A percentile compares a stretch with the other conserved stretches of the same genome.
Evolutionary conservation across 2,888 invertebrate genomes (phyloP).

Genomic region (Agrotis puta): DNA sequence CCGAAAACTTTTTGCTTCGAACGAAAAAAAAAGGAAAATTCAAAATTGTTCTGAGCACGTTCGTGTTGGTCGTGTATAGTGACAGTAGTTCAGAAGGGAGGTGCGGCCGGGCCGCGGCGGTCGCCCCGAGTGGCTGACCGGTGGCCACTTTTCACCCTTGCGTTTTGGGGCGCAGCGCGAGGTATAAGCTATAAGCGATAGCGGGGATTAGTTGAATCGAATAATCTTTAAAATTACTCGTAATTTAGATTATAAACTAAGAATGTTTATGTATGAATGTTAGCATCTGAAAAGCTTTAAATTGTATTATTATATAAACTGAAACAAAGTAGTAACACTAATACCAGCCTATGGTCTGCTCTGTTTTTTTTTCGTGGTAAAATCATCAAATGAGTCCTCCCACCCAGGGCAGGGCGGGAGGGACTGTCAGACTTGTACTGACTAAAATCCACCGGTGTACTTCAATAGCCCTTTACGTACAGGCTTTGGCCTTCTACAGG

Average conservation of each 20-base stretch:
- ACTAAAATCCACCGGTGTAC: too few species aligned
- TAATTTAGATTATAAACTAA: too few species aligned
- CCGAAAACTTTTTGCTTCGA: conserved; percentile 2
- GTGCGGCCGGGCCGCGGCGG: conserved; percentile 56
- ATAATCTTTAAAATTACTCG: not conserved
- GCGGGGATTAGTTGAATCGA: conserved; percentile 12
- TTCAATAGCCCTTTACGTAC: too few species aligned
- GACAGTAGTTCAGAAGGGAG: conserved; percentile 37
- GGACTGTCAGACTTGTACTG: too few species aligned
- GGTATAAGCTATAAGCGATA: conserved; percentile 1
- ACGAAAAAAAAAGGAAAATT: conserved; percentile 29
- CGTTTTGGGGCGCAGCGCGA: conserved; percentile 50
- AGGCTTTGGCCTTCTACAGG: too few species aligned
- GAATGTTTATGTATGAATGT: not conserved
- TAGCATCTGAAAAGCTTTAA: too few species aligned
- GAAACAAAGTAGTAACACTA: too few species aligned
- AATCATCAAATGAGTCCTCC: too few species aligned
- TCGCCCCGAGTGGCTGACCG: conserved; percentile 60
- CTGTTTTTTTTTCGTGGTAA: too few species aligned
- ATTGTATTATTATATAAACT: too few species aligned
- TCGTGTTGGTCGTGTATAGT: conserved; percentile 24
- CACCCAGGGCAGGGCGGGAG: too few species aligned
- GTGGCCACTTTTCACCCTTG: conserved; percentile 62
- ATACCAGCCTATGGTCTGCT: too few species aligned
- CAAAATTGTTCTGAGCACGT: conserved; percentile 29